Conservation (phyloP, 2,797 vertebrate species). For the Gallirallus australis region DNA sequence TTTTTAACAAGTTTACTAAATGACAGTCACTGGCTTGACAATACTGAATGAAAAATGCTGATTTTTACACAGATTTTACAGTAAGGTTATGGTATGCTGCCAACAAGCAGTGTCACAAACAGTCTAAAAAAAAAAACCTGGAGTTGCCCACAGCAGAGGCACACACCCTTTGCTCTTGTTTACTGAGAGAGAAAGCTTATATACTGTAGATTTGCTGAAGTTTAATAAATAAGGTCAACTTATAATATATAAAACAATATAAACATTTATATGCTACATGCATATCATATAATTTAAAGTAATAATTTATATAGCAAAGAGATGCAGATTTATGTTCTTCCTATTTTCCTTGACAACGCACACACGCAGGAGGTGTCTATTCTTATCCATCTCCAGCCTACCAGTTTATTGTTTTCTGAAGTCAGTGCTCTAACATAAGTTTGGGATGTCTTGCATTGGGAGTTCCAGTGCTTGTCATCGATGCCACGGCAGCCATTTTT, state of each 20-base stretch:
- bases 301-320: constrained; percentile 96
- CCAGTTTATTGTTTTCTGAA: constrained; percentile 82
- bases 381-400: constrained; percentile 96
- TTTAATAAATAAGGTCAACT: constrained; percentile 99
- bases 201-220: constrained; percentile 82
- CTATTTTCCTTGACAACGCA: constrained; percentile 93
- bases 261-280: constrained; percentile 99
- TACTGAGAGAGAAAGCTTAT: constrained; percentile 86
- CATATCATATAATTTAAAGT: constrained; percentile 99
- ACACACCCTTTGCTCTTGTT: constrained; percentile 85
- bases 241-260: constrained; percentile 97
- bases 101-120: constrained; percentile 64
- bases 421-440: constrained; percentile 94
- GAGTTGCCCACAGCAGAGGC: constrained; percentile 84
- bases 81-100: constrained; percentile 58
- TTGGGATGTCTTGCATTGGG: constrained; percentile 96
- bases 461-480: constrained; percentile 98
- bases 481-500: constrained; percentile 95
- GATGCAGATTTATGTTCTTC: constrained; percentile 85
- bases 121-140: constrained; percentile 72
- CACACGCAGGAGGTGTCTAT: constrained; percentile 98
- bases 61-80: constrained; percentile 79
- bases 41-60: constrained; percentile 81
- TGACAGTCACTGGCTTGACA: constrained; percentile 78
- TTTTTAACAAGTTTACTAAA: constrained; percentile 81